Evolutionary conservation across 2,113 vertebrate species (phyloP).

Genomic region (Seriola quinqueradiata): DNA sequence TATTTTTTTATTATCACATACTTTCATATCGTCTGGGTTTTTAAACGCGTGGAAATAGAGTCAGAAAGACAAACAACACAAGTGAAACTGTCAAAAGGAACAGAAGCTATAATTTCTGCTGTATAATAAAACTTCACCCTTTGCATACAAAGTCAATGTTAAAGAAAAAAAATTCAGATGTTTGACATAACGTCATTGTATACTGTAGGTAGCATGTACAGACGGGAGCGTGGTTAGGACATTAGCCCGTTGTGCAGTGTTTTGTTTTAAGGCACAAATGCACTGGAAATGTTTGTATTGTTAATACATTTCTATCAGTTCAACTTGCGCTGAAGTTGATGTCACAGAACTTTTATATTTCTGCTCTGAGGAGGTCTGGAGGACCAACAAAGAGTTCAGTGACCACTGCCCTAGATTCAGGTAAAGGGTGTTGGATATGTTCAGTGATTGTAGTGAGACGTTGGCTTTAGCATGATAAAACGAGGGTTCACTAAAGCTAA

Average conservation of each 20-base stretch:
- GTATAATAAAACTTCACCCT: slow-evolving; percentile 41
- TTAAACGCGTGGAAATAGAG: slow-evolving; percentile 7
- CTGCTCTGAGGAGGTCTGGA: slow-evolving; percentile 15
- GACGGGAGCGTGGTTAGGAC: slow-evolving; percentile 34
- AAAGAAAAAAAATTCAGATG: slow-evolving; percentile 45
- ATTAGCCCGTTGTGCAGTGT: slow-evolving; percentile 58
- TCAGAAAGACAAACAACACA: slow-evolving; percentile 23
- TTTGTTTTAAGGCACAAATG: slow-evolving; percentile 67
- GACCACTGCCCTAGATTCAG: slow-evolving; percentile 50
- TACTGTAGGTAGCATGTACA: slow-evolving; percentile 66
- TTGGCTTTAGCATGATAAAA: neutral
- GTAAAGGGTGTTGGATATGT: neutral
- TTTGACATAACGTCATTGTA: slow-evolving; percentile 39
- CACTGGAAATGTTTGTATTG: slow-evolving; percentile 63
- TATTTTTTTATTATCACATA: slow-evolving; percentile 57
- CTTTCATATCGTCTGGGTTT: slow-evolving; percentile 19
- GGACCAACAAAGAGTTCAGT: slow-evolving; percentile 23
- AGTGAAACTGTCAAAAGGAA: slow-evolving; percentile 41
- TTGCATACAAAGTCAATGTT: slow-evolving; percentile 56
- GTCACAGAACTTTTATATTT: neutral
- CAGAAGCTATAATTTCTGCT: slow-evolving; percentile 61
- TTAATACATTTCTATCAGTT: neutral
- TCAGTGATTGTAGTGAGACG: slow-evolving; percentile 19
- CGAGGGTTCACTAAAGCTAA: neutral
- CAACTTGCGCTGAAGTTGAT: neutral